These are phyloP conservation scores for Cryptoblepharus egeriae DNA, from an alignment of 2,797 vertebrate genomes.

Conservation along the genomic window DNA sequence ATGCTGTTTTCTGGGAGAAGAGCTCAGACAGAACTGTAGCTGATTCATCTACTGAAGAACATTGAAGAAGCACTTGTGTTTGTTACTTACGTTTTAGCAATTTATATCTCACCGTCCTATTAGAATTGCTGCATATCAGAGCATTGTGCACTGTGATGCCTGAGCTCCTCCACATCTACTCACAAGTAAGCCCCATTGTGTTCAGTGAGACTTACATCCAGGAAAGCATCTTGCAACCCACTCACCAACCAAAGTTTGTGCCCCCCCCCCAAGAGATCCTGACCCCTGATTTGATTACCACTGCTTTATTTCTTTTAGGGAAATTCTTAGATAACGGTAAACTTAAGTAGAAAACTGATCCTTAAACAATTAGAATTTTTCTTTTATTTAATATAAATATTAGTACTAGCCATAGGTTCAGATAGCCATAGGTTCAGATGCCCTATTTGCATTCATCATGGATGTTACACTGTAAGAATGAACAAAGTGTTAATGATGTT, in stretches of 20 bases:
- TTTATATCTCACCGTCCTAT: too few relatives aligned
- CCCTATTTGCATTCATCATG: slow-evolving; percentile 4
- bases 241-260: too few relatives aligned
- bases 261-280: too few relatives aligned
- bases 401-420: too few relatives aligned
- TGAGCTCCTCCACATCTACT: too few relatives aligned
- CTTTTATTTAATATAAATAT: not conserved
- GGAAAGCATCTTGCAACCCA: too few relatives aligned
- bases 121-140: too few relatives aligned
- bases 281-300: too few relatives aligned
- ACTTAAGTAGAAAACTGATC: not conserved
- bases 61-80: not conserved
- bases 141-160: too few relatives aligned
- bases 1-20: not conserved
- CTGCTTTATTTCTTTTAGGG: not conserved
- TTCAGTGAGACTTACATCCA: too few relatives aligned
- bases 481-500: slow-evolving; percentile 54
- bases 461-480: slow-evolving; percentile 32
- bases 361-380: not conserved
- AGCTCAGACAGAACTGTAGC: not conserved
- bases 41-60: not conserved
- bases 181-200: too few relatives aligned
- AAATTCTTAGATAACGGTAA: not conserved
- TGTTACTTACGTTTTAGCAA: not conserved
- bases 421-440: not conserved